These are phyloP conservation scores for Autographa gamma DNA, from an alignment of 2,888 invertebrate genomes.

Conservation along the genomic window DNA sequence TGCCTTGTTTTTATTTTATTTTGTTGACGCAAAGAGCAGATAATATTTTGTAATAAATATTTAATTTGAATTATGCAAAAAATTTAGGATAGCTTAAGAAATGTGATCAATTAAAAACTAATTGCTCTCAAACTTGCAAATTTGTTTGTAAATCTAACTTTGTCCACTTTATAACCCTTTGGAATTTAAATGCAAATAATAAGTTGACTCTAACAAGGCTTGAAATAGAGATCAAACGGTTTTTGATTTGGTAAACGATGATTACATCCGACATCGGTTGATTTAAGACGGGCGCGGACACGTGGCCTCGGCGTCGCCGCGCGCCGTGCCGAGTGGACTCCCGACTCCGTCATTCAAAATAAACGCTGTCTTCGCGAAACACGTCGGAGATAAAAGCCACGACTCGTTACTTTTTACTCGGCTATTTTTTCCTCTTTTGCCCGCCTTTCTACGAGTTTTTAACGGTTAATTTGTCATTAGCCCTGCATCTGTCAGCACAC, in stretches of 20 bases:
- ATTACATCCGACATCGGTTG: constrained; percentile 78
- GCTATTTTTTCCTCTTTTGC: constrained; percentile 70
- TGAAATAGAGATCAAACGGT: constrained; percentile 78
- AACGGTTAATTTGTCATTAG: constrained; percentile 85
- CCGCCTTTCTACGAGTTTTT: constrained; percentile 78
- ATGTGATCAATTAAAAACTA: background rate
- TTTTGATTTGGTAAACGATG: constrained; percentile 73
- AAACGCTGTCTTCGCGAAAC: constrained; percentile 76
- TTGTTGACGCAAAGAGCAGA: background rate
- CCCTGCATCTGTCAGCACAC: constrained; percentile 80
- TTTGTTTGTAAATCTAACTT: constrained; percentile 14
- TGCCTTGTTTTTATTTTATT: background rate
- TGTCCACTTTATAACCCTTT: constrained; percentile 35
- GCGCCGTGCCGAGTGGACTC: constrained; percentile 51
- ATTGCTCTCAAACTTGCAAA: background rate
- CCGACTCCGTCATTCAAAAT: constrained; percentile 70
- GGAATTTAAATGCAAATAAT: constrained; percentile 48
- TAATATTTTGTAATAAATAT: background rate
- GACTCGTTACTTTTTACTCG: constrained; percentile 72
- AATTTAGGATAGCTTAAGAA: background rate
- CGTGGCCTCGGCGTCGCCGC: constrained; percentile 56
- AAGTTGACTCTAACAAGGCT: constrained; percentile 35
- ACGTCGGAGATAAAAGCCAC: constrained; percentile 72
- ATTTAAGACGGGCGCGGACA: constrained; percentile 61
- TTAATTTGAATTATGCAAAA: background rate